Evolutionary conservation across 1,140 invertebrate species (phyloP).

Genomic region (Drosophila chauvacae): DNA sequence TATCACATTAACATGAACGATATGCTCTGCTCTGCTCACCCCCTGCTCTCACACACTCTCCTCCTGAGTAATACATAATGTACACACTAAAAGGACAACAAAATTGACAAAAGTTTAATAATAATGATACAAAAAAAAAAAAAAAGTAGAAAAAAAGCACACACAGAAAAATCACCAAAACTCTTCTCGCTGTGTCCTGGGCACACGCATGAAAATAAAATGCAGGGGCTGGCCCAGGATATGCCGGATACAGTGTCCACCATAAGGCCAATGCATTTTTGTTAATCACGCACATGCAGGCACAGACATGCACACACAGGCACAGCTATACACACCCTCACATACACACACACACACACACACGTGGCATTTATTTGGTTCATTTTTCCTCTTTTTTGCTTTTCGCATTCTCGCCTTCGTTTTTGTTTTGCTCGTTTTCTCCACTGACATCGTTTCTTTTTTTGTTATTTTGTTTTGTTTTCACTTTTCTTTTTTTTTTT

Average conservation of each 20-base stretch:
- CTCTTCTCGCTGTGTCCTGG: conserved; percentile 35
- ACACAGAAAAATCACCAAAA: conserved; percentile 59
- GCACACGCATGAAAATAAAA: conserved; percentile 74
- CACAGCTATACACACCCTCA: conserved; percentile 1
- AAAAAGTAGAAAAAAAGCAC: conserved; percentile 10
- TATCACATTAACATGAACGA: conserved; percentile 67
- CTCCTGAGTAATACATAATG: conserved; percentile 31
- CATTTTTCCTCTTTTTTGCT: conserved; percentile 64
- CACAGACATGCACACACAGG: conserved; percentile 9
- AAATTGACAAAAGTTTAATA: conserved; percentile 49
- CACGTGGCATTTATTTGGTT: conserved; percentile 67
- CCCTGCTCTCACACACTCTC: neutral
- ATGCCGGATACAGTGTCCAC: conserved; percentile 44
- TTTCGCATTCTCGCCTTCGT: conserved; percentile 42
- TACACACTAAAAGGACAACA: conserved; percentile 37
- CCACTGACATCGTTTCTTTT: conserved; percentile 78
- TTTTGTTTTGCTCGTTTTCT: conserved; percentile 80
- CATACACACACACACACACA: neutral
- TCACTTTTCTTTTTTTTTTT: conserved; percentile 72
- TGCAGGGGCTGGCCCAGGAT: conserved; percentile 21
- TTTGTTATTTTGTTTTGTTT: conserved; percentile 65
- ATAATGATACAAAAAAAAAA: conserved; percentile 38
- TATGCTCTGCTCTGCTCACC: conserved; percentile 12
- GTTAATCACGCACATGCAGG: conserved; percentile 58
- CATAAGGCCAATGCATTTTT: conserved; percentile 75